These are phyloP conservation scores for Brachyhypopomus occidentalis DNA, from an alignment of 2,113 vertebrate genomes.

Conservation along the genomic window DNA sequence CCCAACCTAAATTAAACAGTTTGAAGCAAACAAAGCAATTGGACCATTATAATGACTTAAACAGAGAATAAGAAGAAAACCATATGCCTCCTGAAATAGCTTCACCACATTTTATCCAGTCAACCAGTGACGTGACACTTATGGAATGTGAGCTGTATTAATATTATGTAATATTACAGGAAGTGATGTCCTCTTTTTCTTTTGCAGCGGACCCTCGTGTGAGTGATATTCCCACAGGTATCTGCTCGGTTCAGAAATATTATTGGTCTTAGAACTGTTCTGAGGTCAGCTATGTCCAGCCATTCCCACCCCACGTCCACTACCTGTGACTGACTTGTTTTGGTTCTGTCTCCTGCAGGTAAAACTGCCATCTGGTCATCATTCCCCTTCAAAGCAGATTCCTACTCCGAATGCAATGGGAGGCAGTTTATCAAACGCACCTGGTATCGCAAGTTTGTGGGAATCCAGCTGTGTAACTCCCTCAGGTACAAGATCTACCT, in stretches of 20 bases:
- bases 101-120: constrained; percentile 3
- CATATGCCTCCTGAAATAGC: constrained; percentile 23
- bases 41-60: not conserved
- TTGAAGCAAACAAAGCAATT: not conserved
- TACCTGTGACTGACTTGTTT: not conserved
- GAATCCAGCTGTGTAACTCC: constrained; percentile 98
- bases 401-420: constrained; percentile 92
- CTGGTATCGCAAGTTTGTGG: constrained; percentile 98
- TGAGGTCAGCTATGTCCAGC: not conserved
- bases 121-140: not conserved
- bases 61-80: not conserved
- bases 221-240: constrained; percentile 88
- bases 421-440: constrained; percentile 94
- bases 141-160: constrained; percentile 17
- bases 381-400: constrained; percentile 87
- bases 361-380: constrained; percentile 98
- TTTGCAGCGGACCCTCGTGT: constrained; percentile 91
- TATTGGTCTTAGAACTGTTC: not conserved
- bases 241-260: constrained; percentile 51
- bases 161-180: constrained; percentile 22
- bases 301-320: too few relatives aligned
- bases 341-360: constrained; percentile 67
- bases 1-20: too few relatives aligned
- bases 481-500: constrained; percentile 98
- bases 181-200: constrained; percentile 17